Evolutionary conservation across 92 coral and sea anemone genomes (phyloP), one percentile per base, ranked within the genome.

Genomic region (Epizoanthus rinbou): DNA sequence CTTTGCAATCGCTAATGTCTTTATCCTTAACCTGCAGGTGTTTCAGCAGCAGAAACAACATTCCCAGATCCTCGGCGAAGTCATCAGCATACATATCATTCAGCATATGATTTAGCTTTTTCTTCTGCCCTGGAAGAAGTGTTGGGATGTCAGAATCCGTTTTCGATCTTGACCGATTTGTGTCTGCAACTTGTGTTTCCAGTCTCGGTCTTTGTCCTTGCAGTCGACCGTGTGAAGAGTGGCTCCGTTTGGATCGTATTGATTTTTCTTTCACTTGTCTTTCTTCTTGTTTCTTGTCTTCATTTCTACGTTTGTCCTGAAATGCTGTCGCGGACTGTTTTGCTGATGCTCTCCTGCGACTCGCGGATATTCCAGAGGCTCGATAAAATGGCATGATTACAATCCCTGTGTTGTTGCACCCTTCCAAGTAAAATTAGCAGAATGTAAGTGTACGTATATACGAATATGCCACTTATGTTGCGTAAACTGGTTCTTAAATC

Each of bases 21-120:
- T 62, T 41, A n/a, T 62, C 71, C 17, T 60, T 62, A 57, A 78
- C 14, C 8, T 78, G 15, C 6, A 78, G 82, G 23, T 78, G 57
- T 43, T 78, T 78, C 17, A 78, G 35, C 23, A 78, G 71, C 70
- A 78, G 64, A 62, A 37, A 39, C 31, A 78, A 16, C 82, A 78
- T 13, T 19, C 72, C 71, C 15, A 56, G 24, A 35, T 78, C 82
- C 22, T 78, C 82, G 23, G 60, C 53, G 60, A 78, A 78, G 47
- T 78, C 82, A 8, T 24, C 82, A n/a, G 71, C 71, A 41, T 60
- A 39, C 53, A 78, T 63, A 21, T 78, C 82, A 24, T 78, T 78
- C 6, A 63, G 63, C 82, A 78, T 41, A 5, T 45, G 41, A 39
- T 63, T 59, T 5, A 78, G 17, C 33, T 43, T 60, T 5, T 62